Conservation (phyloP, 1,140 invertebrate genomes). For the Drosophila setifemur region DNA sequence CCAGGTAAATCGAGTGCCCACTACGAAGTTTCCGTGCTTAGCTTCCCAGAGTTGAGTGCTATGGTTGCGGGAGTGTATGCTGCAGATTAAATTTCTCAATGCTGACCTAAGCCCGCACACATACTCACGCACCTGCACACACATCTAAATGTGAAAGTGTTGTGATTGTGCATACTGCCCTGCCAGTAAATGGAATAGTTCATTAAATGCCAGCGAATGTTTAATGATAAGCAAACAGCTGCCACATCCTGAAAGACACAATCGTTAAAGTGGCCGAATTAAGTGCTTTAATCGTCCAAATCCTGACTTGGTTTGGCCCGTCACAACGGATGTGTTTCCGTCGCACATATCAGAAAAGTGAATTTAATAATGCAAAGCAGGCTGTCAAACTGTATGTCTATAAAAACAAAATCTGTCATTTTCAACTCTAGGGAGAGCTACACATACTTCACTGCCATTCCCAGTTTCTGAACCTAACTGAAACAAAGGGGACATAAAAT, state of each 20-base stretch:
- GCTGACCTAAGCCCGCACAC: conserved; percentile 70
- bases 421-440: too few relatives aligned
- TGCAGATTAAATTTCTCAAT: conserved; percentile 19
- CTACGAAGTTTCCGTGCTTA: not conserved
- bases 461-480: too few relatives aligned
- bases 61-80: not conserved
- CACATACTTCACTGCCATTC: too few relatives aligned
- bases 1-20: conserved; percentile 17
- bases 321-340: too few relatives aligned
- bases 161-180: conserved; percentile 56
- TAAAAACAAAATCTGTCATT: too few relatives aligned
- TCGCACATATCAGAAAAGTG: too few relatives aligned
- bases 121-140: conserved; percentile 19
- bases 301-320: too few relatives aligned
- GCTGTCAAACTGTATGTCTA: too few relatives aligned
- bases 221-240: not conserved
- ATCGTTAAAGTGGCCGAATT: too few relatives aligned
- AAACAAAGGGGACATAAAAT: too few relatives aligned
- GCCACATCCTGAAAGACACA: not conserved
- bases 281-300: too few relatives aligned
- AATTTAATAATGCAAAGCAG: too few relatives aligned
- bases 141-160: conserved; percentile 69
- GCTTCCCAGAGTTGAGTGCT: not conserved
- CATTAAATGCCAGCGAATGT: conserved; percentile 7
- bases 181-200: conserved; percentile 32